Evolutionary conservation across 2,888 invertebrate genomes (phyloP), one percentile per base, ranked within the genome.

Genomic region (Sphaerophoria taeniata): DNA sequence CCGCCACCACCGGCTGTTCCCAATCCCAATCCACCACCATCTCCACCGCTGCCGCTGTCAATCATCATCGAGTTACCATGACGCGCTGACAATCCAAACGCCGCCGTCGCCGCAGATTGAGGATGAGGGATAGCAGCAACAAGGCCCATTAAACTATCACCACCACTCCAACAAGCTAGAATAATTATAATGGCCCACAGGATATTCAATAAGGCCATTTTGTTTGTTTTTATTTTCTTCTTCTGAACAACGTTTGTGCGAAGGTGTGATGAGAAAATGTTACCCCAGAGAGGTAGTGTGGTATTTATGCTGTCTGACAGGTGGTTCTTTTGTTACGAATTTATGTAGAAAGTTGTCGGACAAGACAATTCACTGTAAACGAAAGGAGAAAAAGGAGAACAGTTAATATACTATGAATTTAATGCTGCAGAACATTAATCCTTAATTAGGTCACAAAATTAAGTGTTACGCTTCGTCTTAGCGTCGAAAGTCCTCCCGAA

Each of bases 121-220:
- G 39, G 24, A 6, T 24, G 16, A 6, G 65, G 80, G 16, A 45
- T 65, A 16, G 74, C 80, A n/a, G 76, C 56, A 24, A 74, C 70
- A 58, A 80, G 69, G 39, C 71, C 65, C 56, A 76, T 76, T 43
- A 85, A 58, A 43, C 80, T 67, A 71, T 88, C 87, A 71, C 78
- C 63, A 12, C 43, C 63, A 12, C 43, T 69, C 69, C 87, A 82
- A 43, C 77, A 70, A 24, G 79, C 75, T 69, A 87, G 71, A 79
- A 87, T 77, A 71, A 87, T 43, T 7, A 43, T 81, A 71, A 87
- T 71, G 76, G 83, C 83, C 87, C 87, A 88, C 73, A 87, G 76
- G 43, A 87, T 51, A 81, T 87, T 87, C 67, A 83, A 70, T 70
- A 80, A 74, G 69, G 83, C 85, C 88, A 88, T 88, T 87, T 77